Conservation (phyloP, 2,888 invertebrate genomes). For the Desoria tigrina region DNA sequence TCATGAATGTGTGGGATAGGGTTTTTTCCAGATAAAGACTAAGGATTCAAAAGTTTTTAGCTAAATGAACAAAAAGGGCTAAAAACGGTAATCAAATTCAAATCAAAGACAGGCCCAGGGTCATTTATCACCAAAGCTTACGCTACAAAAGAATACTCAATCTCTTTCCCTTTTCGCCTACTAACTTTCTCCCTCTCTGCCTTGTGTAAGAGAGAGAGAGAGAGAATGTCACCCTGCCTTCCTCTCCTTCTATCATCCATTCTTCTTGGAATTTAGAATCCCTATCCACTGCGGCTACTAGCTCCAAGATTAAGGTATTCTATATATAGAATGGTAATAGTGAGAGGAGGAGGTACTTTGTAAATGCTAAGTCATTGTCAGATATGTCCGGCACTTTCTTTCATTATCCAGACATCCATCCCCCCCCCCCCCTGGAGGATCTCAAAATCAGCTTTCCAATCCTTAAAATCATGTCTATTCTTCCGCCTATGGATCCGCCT, state of each 20-base stretch:
- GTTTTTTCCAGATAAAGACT: slow-evolving; percentile 13
- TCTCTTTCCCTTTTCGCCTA: slow-evolving; percentile 17
- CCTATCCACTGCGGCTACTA: background rate
- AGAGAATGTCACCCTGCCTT: background rate
- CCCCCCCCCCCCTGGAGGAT: slow-evolving; percentile 5
- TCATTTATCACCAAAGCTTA: slow-evolving; percentile 39
- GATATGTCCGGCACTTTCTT: slow-evolving; percentile 14
- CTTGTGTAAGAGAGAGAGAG: background rate
- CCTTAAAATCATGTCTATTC: slow-evolving; percentile 20
- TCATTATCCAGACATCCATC: slow-evolving; percentile 16
- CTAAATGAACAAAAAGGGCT: slow-evolving; percentile 54
- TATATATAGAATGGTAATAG: too few species aligned
- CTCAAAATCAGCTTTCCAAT: slow-evolving; percentile 12
- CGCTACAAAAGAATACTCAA: slow-evolving; percentile 22
- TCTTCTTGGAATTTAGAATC: background rate
- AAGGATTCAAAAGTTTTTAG: slow-evolving; percentile 48
- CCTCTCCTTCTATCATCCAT: slow-evolving; percentile 1
- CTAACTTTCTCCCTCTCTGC: slow-evolving; percentile 7
- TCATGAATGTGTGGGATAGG: slow-evolving; percentile 40
- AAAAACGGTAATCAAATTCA: slow-evolving; percentile 54
- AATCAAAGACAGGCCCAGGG: slow-evolving; percentile 51
- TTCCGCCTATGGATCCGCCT: background rate
- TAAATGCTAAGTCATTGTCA: slow-evolving; percentile 9
- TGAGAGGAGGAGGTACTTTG: too few species aligned
- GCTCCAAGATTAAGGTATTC: background rate